These are phyloP conservation scores for Odontomyia ornata DNA, from an alignment of 2,888 invertebrate genomes.

Conservation along the genomic window DNA sequence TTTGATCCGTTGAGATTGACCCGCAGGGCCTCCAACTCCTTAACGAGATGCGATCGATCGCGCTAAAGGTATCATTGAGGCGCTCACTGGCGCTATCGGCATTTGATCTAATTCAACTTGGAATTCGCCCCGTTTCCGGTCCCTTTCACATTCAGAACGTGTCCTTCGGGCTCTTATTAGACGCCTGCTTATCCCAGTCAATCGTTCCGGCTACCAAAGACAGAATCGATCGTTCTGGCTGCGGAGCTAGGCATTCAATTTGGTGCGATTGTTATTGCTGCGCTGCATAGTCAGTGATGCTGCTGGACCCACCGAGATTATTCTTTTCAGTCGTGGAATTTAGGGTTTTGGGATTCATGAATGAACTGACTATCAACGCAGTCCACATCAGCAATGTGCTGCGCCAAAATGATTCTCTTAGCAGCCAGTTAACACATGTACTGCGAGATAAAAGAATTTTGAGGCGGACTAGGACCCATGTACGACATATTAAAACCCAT, in stretches of 20 bases:
- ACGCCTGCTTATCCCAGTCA: conserved; percentile 15
- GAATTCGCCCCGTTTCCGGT: conserved; percentile 51
- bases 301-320: neutral
- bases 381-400: neutral
- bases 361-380: conserved; percentile 15
- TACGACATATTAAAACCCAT: conserved; percentile 42
- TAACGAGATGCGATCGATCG: conserved; percentile 43
- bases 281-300: neutral
- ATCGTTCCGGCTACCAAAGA: conserved; percentile 18
- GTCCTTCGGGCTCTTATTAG: conserved; percentile 31
- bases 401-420: conserved; percentile 20
- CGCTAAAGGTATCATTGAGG: conserved; percentile 43
- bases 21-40: conserved; percentile 28
- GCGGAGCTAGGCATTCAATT: conserved; percentile 12
- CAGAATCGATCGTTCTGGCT: neutral
- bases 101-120: conserved; percentile 51
- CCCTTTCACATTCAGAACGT: conserved; percentile 33
- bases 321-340: conserved; percentile 16
- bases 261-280: conserved; percentile 14
- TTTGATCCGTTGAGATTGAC: neutral
- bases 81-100: conserved; percentile 51
- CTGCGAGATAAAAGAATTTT: conserved; percentile 48
- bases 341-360: conserved; percentile 25
- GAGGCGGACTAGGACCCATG: conserved; percentile 30
- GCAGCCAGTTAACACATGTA: conserved; percentile 47